Evolutionary conservation across 2,888 invertebrate species (phyloP).

Genomic region (Brachyptera risi): DNA sequence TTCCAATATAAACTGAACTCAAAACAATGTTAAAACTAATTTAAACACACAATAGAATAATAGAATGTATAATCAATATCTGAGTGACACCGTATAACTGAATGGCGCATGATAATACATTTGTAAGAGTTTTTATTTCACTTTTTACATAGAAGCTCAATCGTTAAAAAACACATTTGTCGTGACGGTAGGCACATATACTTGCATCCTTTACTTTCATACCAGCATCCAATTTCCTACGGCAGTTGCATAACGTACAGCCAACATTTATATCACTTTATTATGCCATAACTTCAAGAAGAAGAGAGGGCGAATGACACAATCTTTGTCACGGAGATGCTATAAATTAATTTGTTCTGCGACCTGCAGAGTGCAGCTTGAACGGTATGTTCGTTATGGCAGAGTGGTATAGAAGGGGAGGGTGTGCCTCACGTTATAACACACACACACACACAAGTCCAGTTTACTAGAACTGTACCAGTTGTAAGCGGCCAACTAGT

Average conservation of each 20-base stretch:
- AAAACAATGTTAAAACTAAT: conserved; percentile 1
- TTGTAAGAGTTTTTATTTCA: not conserved
- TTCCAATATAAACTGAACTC: not conserved
- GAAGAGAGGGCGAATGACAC: conserved; percentile 23
- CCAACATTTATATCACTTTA: conserved; percentile 30
- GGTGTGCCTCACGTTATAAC: not conserved
- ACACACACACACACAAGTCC: not conserved
- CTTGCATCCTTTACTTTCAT: too few species aligned
- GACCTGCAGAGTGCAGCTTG: conserved; percentile 15
- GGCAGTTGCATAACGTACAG: conserved; percentile 25
- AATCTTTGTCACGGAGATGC: conserved; percentile 28
- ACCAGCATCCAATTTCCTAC: conserved; percentile 16
- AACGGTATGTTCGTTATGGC: too few species aligned
- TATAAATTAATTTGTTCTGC: conserved; percentile 27
- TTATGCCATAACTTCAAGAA: conserved; percentile 28
- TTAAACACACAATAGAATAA: too few species aligned
- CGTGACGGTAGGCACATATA: too few species aligned
- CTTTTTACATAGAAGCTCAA: too few species aligned
- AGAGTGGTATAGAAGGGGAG: not conserved
- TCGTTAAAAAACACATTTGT: too few species aligned
- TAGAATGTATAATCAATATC: too few species aligned
- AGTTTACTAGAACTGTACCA: not conserved
- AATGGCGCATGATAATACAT: not conserved
- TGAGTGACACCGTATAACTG: not conserved
- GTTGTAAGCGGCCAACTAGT: not conserved